Evolutionary conservation across 2,888 invertebrate genomes (phyloP).

Genomic region (Perizoma affinitatum): DNA sequence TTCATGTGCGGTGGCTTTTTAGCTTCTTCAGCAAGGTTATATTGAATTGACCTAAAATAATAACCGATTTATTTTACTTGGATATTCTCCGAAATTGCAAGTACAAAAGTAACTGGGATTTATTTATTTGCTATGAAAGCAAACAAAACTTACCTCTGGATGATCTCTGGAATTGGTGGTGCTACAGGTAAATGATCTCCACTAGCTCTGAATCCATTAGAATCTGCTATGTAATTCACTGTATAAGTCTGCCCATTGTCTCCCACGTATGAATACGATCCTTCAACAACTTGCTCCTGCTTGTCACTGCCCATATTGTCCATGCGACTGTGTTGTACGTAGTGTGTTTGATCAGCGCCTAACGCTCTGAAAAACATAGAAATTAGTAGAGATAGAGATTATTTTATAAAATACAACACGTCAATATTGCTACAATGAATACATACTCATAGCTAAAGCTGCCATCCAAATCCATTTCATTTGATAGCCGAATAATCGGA

Average conservation of each 20-base stretch:
- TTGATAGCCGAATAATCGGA: conserved; percentile 79
- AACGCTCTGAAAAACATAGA: conserved; percentile 58
- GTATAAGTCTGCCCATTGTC: conserved; percentile 86
- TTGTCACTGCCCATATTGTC: conserved; percentile 83
- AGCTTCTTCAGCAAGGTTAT: conserved; percentile 78
- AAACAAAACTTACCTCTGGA: conserved; percentile 75
- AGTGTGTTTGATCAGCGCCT: conserved; percentile 81
- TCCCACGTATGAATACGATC: conserved; percentile 86
- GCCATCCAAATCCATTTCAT: conserved; percentile 83
- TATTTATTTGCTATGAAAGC: no score
- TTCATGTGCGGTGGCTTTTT: conserved; percentile 68
- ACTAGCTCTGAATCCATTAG: conserved; percentile 90
- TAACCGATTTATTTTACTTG: background rate
- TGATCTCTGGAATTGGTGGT: conserved; percentile 89
- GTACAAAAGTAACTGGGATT: background rate
- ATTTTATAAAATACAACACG: background rate
- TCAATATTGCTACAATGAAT: conserved; percentile 4
- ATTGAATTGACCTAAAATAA: conserved; percentile 68
- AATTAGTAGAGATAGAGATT: no score
- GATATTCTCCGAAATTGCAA: no score
- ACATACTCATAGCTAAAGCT: conserved; percentile 84
- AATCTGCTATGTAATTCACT: conserved; percentile 88
- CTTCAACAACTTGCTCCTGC: conserved; percentile 85
- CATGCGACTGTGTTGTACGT: conserved; percentile 82
- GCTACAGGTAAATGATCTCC: conserved; percentile 91